Evolutionary conservation across 53 echinoderm and acorn worm genomes (phyloP).

Genomic region (Arbacia lixula): DNA sequence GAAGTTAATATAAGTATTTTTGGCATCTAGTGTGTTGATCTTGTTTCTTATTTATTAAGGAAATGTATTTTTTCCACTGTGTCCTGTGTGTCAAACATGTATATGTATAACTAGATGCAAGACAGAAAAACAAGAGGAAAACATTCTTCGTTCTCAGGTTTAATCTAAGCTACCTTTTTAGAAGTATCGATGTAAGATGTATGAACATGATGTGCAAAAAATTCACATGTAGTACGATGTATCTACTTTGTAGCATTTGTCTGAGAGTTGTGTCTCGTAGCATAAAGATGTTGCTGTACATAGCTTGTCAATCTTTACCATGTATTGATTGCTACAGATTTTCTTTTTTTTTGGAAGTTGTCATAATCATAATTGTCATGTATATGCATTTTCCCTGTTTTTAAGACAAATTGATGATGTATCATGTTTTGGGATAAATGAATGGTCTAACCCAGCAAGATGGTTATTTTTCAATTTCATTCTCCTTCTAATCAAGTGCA

Average conservation of each 20-base stretch:
- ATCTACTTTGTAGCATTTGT: too few species aligned
- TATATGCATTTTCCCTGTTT: too few species aligned
- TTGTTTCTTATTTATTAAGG: constrained; percentile 43
- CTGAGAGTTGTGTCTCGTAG: background rate
- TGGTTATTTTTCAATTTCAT: too few species aligned
- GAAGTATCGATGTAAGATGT: constrained; percentile 22
- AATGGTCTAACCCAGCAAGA: too few species aligned
- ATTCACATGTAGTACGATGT: too few species aligned
- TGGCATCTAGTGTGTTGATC: background rate
- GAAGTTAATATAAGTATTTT: background rate
- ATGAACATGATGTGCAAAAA: constrained; percentile 26
- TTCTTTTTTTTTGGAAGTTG: background rate
- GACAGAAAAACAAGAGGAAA: constrained; percentile 20
- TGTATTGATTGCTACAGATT: constrained; percentile 8
- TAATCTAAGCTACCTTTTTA: constrained; percentile 46
- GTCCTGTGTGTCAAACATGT: constrained; percentile 37
- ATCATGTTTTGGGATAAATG: too few species aligned
- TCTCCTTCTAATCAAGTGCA: too few species aligned
- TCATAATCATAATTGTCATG: too few species aligned
- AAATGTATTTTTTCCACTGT: constrained; percentile 20
- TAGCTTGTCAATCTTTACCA: constrained; percentile 13
- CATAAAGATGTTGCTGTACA: constrained; percentile 33
- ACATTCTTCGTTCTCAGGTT: constrained; percentile 41
- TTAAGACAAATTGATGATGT: too few species aligned
- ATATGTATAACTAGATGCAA: constrained; percentile 35